Conservation (phyloP, 2,797 vertebrate genomes). For the Eleutherodactylus coqui region DNA sequence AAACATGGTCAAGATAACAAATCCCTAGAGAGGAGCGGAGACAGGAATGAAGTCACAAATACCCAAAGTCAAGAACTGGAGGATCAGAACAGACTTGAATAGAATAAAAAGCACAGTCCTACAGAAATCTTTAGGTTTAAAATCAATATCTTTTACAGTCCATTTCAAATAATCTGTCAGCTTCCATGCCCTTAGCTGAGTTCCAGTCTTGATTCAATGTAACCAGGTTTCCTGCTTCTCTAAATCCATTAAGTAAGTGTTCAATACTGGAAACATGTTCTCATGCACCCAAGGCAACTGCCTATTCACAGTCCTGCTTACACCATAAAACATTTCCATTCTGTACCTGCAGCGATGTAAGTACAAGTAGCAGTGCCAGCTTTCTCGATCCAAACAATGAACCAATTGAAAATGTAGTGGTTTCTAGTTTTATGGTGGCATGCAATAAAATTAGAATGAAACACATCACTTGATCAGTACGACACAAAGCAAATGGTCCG, state of each 20-base stretch:
- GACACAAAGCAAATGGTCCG: conserved; percentile 37
- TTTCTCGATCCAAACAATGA: conserved; percentile 28
- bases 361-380: conserved; percentile 9
- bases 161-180: neutral
- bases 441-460: conserved; percentile 42
- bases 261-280: conserved; percentile 19
- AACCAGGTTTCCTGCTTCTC: neutral
- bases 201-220: conserved; percentile 1
- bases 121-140: neutral
- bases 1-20: no score
- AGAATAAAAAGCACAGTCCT: neutral
- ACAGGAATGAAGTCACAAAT: no score
- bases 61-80: no score
- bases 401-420: conserved; percentile 5
- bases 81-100: no score
- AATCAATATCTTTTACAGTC: neutral
- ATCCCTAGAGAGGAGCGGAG: no score
- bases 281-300: conserved; percentile 15
- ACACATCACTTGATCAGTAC: conserved; percentile 27
- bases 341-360: conserved; percentile 4
- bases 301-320: conserved; percentile 4
- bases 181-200: neutral
- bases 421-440: conserved; percentile 39
- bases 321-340: conserved; percentile 24
- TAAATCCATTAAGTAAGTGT: conserved; percentile 3